phyloP scores from a whole-genome alignment of 2,797 vertebrate species.

The Diceros bicornis region DNA sequence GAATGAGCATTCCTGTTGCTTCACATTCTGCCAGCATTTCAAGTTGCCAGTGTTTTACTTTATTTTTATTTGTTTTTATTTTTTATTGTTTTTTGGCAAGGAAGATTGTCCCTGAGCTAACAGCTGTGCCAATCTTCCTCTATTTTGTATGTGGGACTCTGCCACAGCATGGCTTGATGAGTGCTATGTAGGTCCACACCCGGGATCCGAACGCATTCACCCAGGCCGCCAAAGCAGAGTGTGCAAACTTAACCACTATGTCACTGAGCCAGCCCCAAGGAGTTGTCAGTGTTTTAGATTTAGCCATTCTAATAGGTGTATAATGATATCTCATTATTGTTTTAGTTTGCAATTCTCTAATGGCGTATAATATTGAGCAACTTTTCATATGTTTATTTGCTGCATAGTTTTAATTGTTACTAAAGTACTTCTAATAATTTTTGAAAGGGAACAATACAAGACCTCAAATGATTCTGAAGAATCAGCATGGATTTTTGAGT shows the following conservation, averaged over 20 bases:
- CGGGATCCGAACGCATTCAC: no score
- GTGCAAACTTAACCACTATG: no score
- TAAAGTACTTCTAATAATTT: neutral
- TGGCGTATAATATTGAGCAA: neutral
- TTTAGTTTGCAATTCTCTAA: neutral
- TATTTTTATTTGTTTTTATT: no score
- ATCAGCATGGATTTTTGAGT: neutral
- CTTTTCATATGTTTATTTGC: neutral
- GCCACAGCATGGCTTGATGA: no score
- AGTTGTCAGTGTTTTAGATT: neutral
- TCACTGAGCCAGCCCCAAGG: no score
- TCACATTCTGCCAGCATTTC: neutral
- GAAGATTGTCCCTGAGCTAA: no score
- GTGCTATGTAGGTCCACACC: no score
- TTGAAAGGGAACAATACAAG: neutral
- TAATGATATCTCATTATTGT: neutral
- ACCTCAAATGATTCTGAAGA: neutral
- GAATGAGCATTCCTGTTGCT: neutral
- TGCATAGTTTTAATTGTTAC: neutral
- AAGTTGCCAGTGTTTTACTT: neutral
- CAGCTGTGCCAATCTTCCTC: no score
- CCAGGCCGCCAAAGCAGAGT: no score
- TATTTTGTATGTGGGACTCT: no score
- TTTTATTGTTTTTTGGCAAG: no score
- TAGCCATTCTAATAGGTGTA: neutral